Evolutionary conservation across 2,888 invertebrate species (phyloP), one percentile per base, ranked within the genome.

Genomic region (Drosophila sordidula): DNA sequence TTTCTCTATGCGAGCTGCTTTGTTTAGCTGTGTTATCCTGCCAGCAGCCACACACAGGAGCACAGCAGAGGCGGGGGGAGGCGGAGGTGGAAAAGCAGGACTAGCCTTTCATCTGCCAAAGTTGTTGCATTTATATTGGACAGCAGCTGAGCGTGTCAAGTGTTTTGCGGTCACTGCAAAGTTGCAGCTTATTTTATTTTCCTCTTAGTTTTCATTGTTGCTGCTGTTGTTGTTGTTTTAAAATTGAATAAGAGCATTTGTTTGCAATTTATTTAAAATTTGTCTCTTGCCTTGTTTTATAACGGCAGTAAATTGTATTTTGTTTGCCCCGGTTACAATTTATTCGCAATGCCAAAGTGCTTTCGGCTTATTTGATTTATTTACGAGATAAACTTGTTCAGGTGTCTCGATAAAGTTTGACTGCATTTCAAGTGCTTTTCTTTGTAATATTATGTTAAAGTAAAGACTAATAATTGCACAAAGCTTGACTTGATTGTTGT

Each of bases 101-200:
- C 25, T 16, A 39, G 18, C 25, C 25, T 42, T 34, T 16, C 41
- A 56, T 44, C 45, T 34, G 25, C 18, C 44, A 36, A 68, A 65
- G 67, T 59, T 70, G 78, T 61, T 83, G 85, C 87, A 87, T 68
- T 75, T 81, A 74, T 71, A 79, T 86, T 70, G 73, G 81, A 66
- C 72, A 72, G 69, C 75, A 82, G 70, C 79, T 76, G 87, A 85
- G 87, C 85, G 71, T 83, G 87, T 83, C 87, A 85, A 83, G 87
- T 76, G 73, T 61, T 87, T 79, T 83, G 87, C 71, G 82, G 79
- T 76, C 65, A 63, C 67, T 47, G 59, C 56, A 80, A 80, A 78
- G 56, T 65, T 74, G 72, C 66, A 74, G 71, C 62, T 74, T 76
- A 71, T 72, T 74, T 68, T 68, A 62, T 58, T 71, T 38, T 50